These are phyloP conservation scores for Himalopsyche tibetana DNA, from an alignment of 2,888 invertebrate genomes.

Conservation along the genomic window DNA sequence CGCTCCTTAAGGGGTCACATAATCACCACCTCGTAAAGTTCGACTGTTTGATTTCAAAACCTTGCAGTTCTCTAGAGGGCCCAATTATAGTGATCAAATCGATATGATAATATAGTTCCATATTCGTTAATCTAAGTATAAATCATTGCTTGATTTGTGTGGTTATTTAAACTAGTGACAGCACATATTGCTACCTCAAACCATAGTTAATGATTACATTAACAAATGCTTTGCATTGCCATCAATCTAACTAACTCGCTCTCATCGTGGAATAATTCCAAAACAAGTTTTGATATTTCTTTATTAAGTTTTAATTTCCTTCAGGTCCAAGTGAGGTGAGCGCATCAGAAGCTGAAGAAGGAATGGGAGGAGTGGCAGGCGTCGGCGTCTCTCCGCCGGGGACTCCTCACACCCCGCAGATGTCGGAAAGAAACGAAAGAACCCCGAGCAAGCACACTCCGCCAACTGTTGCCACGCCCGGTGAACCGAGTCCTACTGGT, in stretches of 20 bases:
- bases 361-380: constrained; percentile 52
- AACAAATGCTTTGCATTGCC: no score
- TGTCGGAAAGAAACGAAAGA: constrained; percentile 70
- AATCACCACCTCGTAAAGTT: no score
- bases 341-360: constrained; percentile 56
- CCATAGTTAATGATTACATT: no score
- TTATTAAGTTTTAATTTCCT: neutral
- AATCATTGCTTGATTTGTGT: no score
- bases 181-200: no score
- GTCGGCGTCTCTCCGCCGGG: constrained; percentile 55
- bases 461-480: constrained; percentile 71
- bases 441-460: constrained; percentile 68
- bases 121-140: no score
- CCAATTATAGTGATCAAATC: no score
- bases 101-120: no score
- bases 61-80: no score
- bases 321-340: constrained; percentile 61
- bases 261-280: neutral
- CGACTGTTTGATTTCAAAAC: no score
- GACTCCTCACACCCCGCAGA: constrained; percentile 67
- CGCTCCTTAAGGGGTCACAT: no score
- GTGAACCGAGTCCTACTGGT: constrained; percentile 74
- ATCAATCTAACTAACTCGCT: neutral
- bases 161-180: no score
- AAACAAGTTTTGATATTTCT: neutral